These are phyloP conservation scores for Cydia splendana DNA, from an alignment of 1,140 invertebrate species.

Conservation along the genomic window DNA sequence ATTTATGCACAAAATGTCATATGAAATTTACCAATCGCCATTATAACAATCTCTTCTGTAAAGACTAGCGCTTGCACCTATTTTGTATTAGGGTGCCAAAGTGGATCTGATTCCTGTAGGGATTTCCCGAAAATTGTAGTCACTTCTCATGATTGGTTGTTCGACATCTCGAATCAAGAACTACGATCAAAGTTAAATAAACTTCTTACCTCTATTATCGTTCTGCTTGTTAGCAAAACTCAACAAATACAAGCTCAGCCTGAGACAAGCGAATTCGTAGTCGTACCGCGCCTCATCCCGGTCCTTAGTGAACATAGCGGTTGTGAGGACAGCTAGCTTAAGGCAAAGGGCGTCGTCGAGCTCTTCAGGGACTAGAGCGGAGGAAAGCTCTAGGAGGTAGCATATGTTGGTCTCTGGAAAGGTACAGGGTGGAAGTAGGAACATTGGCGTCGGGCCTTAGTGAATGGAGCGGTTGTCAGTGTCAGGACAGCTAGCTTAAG, in stretches of 20 bases:
- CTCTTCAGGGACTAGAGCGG: conserved; percentile 45
- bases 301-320: conserved; percentile 59
- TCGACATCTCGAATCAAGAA: too few species aligned
- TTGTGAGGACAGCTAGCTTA: conserved; percentile 59
- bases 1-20: too few species aligned
- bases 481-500: conserved; percentile 53
- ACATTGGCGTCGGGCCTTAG: conserved; percentile 31
- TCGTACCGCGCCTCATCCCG: conserved; percentile 43
- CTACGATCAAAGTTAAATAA: not conserved
- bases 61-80: too few species aligned
- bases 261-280: conserved; percentile 61
- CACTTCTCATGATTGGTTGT: too few species aligned
- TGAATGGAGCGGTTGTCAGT: conserved; percentile 54
- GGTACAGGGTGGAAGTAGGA: not conserved
- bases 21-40: too few species aligned
- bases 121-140: not conserved
- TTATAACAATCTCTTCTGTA: too few species aligned
- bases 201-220: conserved; percentile 61
- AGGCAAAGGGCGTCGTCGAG: conserved; percentile 54
- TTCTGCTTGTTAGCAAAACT: conserved; percentile 56
- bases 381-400: conserved; percentile 60
- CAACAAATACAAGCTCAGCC: conserved; percentile 56
- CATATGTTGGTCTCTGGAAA: conserved; percentile 60
- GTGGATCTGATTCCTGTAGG: too few species aligned
- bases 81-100: too few species aligned